These are phyloP conservation scores for Scarus forsteni DNA, from an alignment of 2,797 vertebrate genomes.

Conservation along the genomic window DNA sequence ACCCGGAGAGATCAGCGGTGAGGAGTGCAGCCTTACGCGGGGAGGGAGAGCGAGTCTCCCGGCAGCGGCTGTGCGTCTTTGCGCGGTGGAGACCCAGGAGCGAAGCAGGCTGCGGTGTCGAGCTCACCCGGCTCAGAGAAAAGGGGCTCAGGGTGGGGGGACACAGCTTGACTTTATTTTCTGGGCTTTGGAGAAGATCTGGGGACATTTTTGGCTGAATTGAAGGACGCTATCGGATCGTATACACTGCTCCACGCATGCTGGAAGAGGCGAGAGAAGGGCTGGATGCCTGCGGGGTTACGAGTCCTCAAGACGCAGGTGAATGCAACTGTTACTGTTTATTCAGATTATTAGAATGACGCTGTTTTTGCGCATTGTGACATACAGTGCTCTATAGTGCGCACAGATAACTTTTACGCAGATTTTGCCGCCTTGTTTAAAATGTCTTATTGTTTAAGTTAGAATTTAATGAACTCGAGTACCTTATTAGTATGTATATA, in stretches of 20 bases:
- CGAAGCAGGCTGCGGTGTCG: conserved; percentile 8
- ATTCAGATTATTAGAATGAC: not conserved
- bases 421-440: not conserved
- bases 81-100: conserved; percentile 41
- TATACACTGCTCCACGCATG: conserved; percentile 50
- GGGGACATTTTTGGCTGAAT: conserved; percentile 23
- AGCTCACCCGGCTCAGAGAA: not conserved
- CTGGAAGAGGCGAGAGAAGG: conserved; percentile 50
- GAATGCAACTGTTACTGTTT: conserved; percentile 59
- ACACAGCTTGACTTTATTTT: conserved; percentile 22
- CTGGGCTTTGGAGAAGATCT: conserved; percentile 18
- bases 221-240: conserved; percentile 39
- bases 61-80: conserved; percentile 66
- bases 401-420: not conserved
- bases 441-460: not conserved
- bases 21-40: conserved; percentile 39
- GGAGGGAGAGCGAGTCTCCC: conserved; percentile 47
- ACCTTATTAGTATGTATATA: not conserved
- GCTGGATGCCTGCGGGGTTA: conserved; percentile 61
- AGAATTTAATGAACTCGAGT: not conserved
- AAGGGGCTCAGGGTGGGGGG: not conserved
- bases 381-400: not conserved
- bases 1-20: conserved; percentile 46
- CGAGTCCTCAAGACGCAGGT: conserved; percentile 77
- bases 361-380: not conserved